Evolutionary conservation across 2,113 vertebrate species (phyloP).

Genomic region (Suricata suricatta): DNA sequence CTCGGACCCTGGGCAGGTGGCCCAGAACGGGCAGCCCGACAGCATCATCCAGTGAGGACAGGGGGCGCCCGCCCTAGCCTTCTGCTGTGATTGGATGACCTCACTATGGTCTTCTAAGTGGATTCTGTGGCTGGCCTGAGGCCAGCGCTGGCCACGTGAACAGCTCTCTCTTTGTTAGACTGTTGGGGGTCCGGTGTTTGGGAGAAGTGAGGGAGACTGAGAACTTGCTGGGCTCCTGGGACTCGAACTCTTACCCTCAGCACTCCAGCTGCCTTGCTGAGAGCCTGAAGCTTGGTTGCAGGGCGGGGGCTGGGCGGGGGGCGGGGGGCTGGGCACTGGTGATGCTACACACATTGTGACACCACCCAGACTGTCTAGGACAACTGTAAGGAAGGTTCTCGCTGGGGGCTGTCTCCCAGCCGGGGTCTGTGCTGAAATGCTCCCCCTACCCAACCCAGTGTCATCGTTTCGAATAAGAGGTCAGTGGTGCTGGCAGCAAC

Average conservation of each 20-base stretch:
- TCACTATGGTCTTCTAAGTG: not conserved
- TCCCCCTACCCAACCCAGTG: not conserved
- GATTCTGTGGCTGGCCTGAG: conserved; percentile 9
- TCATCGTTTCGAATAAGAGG: not conserved
- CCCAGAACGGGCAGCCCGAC: conserved; percentile 83
- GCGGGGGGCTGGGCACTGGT: not conserved
- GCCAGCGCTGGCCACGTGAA: not conserved
- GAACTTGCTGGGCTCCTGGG: not conserved
- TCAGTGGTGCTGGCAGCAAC: not conserved
- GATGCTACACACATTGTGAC: not conserved
- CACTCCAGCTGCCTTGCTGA: not conserved
- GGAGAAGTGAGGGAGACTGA: conserved; percentile 6
- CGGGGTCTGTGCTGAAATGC: not conserved
- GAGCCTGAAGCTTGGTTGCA: not conserved
- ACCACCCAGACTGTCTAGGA: not conserved
- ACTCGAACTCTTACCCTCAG: not conserved
- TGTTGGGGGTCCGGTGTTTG: not conserved
- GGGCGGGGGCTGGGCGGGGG: not conserved
- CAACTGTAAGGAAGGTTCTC: not conserved
- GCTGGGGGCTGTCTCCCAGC: not conserved
- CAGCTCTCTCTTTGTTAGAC: conserved; percentile 34
- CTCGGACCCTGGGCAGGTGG: conserved; percentile 75
- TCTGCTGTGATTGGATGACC: not conserved
- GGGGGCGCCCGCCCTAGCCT: not conserved
- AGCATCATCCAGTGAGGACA: conserved; percentile 82